Percentiles rank a stretch among this genome's conserved stretches.
Evolutionary conservation across 2,888 invertebrate species (phyloP).

Genomic region (Tenodera sinensis): DNA sequence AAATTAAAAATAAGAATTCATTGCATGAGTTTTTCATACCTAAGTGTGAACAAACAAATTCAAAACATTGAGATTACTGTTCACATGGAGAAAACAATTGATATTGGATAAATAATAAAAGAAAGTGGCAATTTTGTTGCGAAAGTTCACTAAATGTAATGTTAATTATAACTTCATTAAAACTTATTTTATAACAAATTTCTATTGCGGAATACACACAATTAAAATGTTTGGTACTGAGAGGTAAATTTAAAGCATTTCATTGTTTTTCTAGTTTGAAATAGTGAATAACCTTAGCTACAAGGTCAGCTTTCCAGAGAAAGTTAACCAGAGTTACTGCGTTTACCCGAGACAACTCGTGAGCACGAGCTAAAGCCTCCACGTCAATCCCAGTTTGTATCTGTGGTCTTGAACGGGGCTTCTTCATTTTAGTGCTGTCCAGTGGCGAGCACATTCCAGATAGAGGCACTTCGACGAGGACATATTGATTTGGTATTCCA

Average conservation of each 20-base stretch:
- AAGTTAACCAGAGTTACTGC: conserved; percentile 28
- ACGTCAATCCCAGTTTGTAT: conserved; percentile 29
- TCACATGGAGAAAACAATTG: too few species aligned
- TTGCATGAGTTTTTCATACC: too few species aligned
- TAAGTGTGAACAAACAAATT: too few species aligned
- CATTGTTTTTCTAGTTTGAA: background rate
- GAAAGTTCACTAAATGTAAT: too few species aligned
- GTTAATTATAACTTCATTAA: too few species aligned
- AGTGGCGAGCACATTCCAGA: background rate
- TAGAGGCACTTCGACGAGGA: background rate
- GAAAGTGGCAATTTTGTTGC: too few species aligned
- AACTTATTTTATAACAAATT: too few species aligned
- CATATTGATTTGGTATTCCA: background rate
- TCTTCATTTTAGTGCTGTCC: background rate
- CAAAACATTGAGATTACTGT: too few species aligned
- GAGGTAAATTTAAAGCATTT: background rate
- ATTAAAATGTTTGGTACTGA: background rate
- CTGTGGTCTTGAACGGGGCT: conserved; percentile 24
- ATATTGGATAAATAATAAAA: too few species aligned
- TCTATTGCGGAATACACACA: too few species aligned
- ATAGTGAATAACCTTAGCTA: conserved; percentile 24
- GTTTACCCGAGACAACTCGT: conserved; percentile 27
- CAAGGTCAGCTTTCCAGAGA: conserved; percentile 30
- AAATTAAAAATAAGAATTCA: too few species aligned
- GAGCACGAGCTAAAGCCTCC: conserved; percentile 25